Percentiles rank a stretch among this genome's conserved stretches.
Evolutionary conservation across 1,140 invertebrate genomes (phyloP).

Genomic region (Leptopilina clavipes): DNA sequence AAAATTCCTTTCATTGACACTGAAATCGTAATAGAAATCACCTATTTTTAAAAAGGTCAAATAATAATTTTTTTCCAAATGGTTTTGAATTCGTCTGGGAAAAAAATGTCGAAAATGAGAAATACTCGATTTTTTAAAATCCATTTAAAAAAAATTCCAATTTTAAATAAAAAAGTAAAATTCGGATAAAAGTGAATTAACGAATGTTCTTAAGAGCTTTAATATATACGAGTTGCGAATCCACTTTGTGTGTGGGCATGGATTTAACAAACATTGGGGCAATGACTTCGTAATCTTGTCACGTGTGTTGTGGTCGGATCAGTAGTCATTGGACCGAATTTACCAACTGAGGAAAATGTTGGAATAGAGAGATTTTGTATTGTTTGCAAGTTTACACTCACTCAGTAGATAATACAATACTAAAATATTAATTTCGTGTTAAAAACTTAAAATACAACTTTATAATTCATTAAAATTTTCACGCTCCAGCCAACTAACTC

Average conservation of each 20-base stretch:
- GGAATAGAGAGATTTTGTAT: not conserved
- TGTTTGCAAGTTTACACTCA: not conserved
- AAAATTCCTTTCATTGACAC: too few species aligned
- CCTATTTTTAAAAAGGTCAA: too few species aligned
- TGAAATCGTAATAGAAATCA: too few species aligned
- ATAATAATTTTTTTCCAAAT: too few species aligned
- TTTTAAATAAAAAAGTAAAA: not conserved
- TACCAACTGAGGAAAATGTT: not conserved
- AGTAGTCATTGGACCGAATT: not conserved
- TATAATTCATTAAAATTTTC: too few species aligned
- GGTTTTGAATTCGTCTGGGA: too few species aligned
- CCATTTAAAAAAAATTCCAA: not conserved
- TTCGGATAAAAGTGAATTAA: not conserved
- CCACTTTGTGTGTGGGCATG: not conserved
- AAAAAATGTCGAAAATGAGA: too few species aligned
- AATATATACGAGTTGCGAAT: not conserved
- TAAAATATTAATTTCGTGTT: too few species aligned
- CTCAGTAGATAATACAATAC: too few species aligned
- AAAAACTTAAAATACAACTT: too few species aligned
- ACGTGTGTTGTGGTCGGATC: not conserved
- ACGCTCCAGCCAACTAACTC: too few species aligned
- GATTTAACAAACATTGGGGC: not conserved
- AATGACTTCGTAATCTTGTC: conserved; percentile 25
- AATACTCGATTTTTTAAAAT: too few species aligned
- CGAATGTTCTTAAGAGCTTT: not conserved